phyloP scores from a whole-genome alignment of 2,888 invertebrate species.

The Lysandra bellargus region DNA sequence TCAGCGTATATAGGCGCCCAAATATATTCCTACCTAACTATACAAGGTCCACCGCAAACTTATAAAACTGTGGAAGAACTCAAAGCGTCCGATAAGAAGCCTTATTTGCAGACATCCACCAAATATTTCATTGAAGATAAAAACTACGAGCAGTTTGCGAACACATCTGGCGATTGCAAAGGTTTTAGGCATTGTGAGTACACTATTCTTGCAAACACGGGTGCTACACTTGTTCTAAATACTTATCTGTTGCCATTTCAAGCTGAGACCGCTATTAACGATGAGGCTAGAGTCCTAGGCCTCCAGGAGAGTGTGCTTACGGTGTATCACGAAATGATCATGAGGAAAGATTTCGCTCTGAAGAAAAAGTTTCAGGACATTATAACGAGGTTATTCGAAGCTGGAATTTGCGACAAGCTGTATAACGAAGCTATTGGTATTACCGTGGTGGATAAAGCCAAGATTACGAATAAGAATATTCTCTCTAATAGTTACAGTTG shows the following conservation, averaged over 20 bases:
- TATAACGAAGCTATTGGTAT: conserved; percentile 59
- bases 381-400: conserved; percentile 55
- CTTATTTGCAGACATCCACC: conserved; percentile 47
- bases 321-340: conserved; percentile 62
- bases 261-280: conserved; percentile 52
- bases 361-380: conserved; percentile 48
- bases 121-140: conserved; percentile 57
- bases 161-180: conserved; percentile 51
- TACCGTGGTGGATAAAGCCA: conserved; percentile 51
- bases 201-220: conserved; percentile 47
- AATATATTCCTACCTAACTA: conserved; percentile 62
- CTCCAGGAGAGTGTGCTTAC: conserved; percentile 54
- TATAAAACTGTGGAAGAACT: conserved; percentile 55
- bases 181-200: conserved; percentile 52
- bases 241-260: conserved; percentile 53
- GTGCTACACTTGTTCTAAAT: conserved; percentile 55
- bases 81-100: conserved; percentile 51
- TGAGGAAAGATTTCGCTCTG: conserved; percentile 52
- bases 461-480: conserved; percentile 51
- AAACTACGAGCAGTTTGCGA: conserved; percentile 51
- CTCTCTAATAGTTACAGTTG: conserved; percentile 60
- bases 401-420: conserved; percentile 58
- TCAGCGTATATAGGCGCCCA: conserved; percentile 59
- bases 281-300: conserved; percentile 58
- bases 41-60: conserved; percentile 54